Percentiles rank a stretch among this genome's conserved stretches.
Conservation (phyloP, 1,140 invertebrate genomes). For the Drosophila rufa region DNA sequence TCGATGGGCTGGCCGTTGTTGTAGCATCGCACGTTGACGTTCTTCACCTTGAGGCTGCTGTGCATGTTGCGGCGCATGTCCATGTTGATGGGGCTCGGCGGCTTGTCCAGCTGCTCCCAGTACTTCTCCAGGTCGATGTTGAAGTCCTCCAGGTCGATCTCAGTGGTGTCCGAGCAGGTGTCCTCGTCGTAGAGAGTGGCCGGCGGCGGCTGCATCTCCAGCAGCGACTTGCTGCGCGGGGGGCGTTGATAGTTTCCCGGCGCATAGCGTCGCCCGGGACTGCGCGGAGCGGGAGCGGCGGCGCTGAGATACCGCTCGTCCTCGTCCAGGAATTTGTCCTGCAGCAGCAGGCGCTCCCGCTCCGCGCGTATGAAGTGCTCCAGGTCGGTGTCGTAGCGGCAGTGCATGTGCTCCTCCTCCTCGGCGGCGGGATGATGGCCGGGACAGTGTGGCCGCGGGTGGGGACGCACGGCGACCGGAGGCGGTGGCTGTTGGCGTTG, state of each 20-base stretch:
- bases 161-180: constrained; percentile 82
- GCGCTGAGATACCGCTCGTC: constrained; percentile 76
- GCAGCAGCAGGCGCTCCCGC: constrained; percentile 73
- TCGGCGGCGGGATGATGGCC: constrained; percentile 82
- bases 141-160: constrained; percentile 84
- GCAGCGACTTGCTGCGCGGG: constrained; percentile 76
- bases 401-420: constrained; percentile 83
- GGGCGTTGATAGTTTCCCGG: constrained; percentile 62
- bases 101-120: constrained; percentile 84
- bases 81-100: constrained; percentile 82
- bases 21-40: constrained; percentile 82
- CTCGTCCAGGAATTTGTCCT: constrained; percentile 84
- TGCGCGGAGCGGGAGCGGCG: constrained; percentile 28
- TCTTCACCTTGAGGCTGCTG: constrained; percentile 82
- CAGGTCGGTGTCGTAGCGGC: constrained; percentile 82
- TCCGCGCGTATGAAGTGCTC: constrained; percentile 83
- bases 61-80: constrained; percentile 84
- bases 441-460: constrained; percentile 59
- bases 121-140: constrained; percentile 85
- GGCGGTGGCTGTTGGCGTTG: constrained; percentile 28
- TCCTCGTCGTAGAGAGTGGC: constrained; percentile 81
- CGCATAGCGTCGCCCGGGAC: constrained; percentile 35
- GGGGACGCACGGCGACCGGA: constrained; percentile 21
- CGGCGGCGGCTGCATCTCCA: constrained; percentile 82
- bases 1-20: constrained; percentile 84